A percentile compares a stretch with the other conserved stretches of the same genome.
Evolutionary conservation across 2,888 invertebrate genomes (phyloP).

Genomic region (Lomographa bimaculata): DNA sequence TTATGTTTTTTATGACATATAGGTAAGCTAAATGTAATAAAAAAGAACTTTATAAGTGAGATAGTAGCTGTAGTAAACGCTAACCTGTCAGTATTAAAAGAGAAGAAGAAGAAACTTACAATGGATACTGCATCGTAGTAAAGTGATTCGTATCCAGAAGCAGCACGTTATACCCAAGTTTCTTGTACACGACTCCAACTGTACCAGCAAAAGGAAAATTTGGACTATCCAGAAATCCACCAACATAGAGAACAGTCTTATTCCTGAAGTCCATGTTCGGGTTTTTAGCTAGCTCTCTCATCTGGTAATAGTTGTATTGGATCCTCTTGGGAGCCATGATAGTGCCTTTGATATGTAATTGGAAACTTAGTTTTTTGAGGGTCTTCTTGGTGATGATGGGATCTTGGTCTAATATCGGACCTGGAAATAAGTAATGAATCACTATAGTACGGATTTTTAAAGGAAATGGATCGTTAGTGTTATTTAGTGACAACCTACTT

Average conservation of each 20-base stretch:
- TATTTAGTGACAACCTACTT: too few relatives aligned
- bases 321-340: conserved; percentile 29
- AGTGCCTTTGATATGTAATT: conserved; percentile 39
- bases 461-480: too few relatives aligned
- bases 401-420: conserved; percentile 54
- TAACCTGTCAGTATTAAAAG: background rate
- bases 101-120: conserved; percentile 47
- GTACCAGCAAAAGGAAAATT: conserved; percentile 38
- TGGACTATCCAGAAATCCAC: conserved; percentile 60
- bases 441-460: too few relatives aligned
- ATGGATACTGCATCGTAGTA: conserved; percentile 54
- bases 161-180: conserved; percentile 55
- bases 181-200: conserved; percentile 44
- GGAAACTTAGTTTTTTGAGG: conserved; percentile 47
- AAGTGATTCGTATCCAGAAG: conserved; percentile 53
- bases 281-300: conserved; percentile 44
- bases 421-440: conserved; percentile 51
- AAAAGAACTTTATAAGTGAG: too few relatives aligned
- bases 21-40: too few relatives aligned
- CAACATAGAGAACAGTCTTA: conserved; percentile 56
- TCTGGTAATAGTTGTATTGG: conserved; percentile 53
- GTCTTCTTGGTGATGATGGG: conserved; percentile 50
- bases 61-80: too few relatives aligned
- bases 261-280: conserved; percentile 45
- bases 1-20: too few relatives aligned